A percentile compares a stretch with the other conserved stretches of the same genome.
phyloP scores from a whole-genome alignment of 2,797 vertebrate genomes.

The Pipistrellus kuhlii region DNA sequence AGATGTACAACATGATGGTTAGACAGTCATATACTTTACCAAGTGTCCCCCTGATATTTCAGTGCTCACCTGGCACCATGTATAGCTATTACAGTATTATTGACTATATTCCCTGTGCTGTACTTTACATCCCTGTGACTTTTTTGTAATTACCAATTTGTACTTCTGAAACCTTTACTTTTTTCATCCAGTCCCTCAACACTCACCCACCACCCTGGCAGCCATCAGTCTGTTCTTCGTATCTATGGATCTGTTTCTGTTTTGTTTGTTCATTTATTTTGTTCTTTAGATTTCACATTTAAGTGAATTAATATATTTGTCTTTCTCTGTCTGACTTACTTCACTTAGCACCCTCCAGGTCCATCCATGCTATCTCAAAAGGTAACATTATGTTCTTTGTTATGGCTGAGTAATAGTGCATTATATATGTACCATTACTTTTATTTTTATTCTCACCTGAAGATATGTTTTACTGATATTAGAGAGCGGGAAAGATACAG shows the following conservation, averaged over 20 bases:
- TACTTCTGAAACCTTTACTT: neutral
- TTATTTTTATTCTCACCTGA: neutral
- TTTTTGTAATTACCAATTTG: neutral
- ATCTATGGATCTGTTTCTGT: neutral
- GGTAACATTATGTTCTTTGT: neutral
- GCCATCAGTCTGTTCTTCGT: neutral
- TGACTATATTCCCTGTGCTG: neutral
- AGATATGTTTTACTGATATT: neutral
- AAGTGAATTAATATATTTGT: neutral
- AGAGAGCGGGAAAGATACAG: neutral
- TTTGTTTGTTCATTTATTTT: neutral
- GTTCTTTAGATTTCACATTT: neutral
- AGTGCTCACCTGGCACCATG: neutral
- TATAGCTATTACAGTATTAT: neutral
- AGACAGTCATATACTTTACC: neutral
- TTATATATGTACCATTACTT: neutral
- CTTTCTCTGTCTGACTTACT: neutral
- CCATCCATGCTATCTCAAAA: neutral
- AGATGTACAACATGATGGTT: neutral
- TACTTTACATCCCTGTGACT: neutral
- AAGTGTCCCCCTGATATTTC: neutral
- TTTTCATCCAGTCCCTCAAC: neutral
- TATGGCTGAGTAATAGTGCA: neutral
- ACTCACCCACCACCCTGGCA: neutral
- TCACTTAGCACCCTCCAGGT: neutral